These are phyloP conservation scores for Mesocricetus auratus DNA, from an alignment of 2,113 vertebrate genomes.

Conservation along the genomic window DNA sequence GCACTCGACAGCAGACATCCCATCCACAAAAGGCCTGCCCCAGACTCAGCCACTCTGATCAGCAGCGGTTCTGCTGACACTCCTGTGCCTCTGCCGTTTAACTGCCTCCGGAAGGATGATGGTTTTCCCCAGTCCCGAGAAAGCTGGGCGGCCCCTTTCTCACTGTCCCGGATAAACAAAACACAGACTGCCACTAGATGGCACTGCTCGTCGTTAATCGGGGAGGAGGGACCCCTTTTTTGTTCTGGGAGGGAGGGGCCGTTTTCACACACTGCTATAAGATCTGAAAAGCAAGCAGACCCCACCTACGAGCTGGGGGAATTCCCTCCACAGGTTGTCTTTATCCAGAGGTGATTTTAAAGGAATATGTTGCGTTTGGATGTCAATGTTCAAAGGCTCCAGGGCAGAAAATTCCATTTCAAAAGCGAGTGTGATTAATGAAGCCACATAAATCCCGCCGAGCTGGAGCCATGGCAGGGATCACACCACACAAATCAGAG, in stretches of 20 bases:
- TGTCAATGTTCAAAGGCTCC: constrained; percentile 74
- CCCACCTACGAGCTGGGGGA: constrained; percentile 33
- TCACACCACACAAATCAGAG: constrained; percentile 77
- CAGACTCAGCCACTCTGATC: not conserved
- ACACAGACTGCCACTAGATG: constrained; percentile 72
- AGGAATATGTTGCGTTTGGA: constrained; percentile 76
- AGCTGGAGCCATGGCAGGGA: constrained; percentile 67
- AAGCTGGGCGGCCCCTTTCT: not conserved
- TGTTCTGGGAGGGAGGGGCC: constrained; percentile 46
- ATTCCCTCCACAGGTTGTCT: constrained; percentile 68
- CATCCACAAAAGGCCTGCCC: not conserved
- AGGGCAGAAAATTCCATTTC: constrained; percentile 76
- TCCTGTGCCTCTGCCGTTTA: not conserved
- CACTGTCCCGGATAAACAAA: not conserved
- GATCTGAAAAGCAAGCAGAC: constrained; percentile 61
- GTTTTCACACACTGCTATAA: constrained; percentile 45
- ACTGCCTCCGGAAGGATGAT: not conserved
- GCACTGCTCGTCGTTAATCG: constrained; percentile 61
- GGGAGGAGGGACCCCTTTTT: not conserved
- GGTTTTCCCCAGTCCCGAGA: not conserved
- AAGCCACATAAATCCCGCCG: constrained; percentile 69
- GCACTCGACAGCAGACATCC: not conserved
- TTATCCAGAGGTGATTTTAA: constrained; percentile 73
- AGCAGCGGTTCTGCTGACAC: not conserved
- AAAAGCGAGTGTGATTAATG: constrained; percentile 76